phyloP scores from a whole-genome alignment of 2,113 vertebrate genomes.

The Eulemur macaco region DNA sequence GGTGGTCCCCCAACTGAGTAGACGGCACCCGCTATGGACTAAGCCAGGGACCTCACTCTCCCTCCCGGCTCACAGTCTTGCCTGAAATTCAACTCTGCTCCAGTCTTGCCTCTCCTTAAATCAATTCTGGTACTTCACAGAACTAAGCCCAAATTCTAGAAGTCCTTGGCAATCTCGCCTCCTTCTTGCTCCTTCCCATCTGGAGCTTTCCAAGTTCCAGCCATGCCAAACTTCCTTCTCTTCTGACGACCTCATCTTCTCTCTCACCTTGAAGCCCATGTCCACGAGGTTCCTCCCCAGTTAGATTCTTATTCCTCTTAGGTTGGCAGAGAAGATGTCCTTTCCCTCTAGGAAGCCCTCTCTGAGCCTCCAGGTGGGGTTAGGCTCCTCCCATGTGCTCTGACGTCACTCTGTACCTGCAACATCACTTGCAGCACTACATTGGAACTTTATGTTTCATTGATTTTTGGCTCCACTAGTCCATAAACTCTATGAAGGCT shows the following conservation, averaged over 20 bases:
- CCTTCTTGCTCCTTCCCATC: background rate
- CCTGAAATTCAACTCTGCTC: background rate
- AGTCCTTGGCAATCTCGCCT: background rate
- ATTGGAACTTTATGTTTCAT: background rate
- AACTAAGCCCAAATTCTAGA: background rate
- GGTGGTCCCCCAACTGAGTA: background rate
- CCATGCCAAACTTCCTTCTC: background rate
- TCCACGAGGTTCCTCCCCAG: background rate
- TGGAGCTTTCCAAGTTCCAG: background rate
- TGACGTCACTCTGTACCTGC: background rate
- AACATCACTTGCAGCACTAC: background rate
- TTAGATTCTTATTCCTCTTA: background rate
- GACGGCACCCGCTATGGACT: background rate
- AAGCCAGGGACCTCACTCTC: background rate
- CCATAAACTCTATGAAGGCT: background rate
- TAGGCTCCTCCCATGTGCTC: background rate
- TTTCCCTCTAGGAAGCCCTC: background rate
- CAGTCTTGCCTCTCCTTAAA: background rate
- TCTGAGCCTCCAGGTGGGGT: background rate
- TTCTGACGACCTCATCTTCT: background rate
- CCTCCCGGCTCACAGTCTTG: background rate
- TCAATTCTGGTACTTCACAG: background rate
- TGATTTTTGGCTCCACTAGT: background rate
- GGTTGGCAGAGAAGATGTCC: background rate
- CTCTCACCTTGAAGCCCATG: background rate